A percentile compares a stretch with the other conserved stretches of the same genome.
Evolutionary conservation across 35 echinoderm and acorn worm genomes (phyloP).

Genomic region (Holothuria glaberrima): DNA sequence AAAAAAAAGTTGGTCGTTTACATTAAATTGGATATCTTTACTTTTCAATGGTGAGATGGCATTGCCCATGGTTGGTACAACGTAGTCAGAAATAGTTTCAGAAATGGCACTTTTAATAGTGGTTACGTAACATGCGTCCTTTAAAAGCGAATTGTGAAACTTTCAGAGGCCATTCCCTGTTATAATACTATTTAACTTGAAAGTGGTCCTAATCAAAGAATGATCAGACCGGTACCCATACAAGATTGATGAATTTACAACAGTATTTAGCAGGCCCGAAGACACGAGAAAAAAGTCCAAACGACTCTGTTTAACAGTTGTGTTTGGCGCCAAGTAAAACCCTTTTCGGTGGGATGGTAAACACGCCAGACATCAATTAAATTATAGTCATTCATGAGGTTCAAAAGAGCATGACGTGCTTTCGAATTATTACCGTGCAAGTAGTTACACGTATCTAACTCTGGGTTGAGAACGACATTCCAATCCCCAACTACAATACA

Average conservation of each 20-base stretch:
- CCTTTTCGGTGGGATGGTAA: neutral
- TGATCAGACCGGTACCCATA: neutral
- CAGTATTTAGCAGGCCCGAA: no score
- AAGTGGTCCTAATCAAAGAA: no score
- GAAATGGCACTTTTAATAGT: neutral
- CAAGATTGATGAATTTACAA: slow-evolving; percentile 13
- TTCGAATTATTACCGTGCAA: neutral
- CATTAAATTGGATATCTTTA: neutral
- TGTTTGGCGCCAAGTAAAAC: neutral
- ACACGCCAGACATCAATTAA: slow-evolving; percentile 19
- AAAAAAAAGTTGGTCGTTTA: slow-evolving; percentile 4
- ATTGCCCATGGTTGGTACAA: no score
- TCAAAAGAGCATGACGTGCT: neutral
- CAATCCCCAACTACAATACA: slow-evolving; percentile 17
- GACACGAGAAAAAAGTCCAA: neutral
- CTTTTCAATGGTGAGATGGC: neutral
- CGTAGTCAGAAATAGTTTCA: no score
- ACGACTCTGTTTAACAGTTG: neutral
- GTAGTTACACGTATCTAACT: slow-evolving; percentile 14
- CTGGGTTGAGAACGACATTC: no score
- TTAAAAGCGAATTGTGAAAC: no score
- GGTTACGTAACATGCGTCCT: neutral
- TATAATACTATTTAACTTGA: no score
- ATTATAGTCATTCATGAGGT: neutral
- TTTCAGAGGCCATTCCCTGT: no score